These are phyloP conservation scores for Fulmarus glacialis DNA, from an alignment of 2,113 vertebrate genomes.

Conservation along the genomic window DNA sequence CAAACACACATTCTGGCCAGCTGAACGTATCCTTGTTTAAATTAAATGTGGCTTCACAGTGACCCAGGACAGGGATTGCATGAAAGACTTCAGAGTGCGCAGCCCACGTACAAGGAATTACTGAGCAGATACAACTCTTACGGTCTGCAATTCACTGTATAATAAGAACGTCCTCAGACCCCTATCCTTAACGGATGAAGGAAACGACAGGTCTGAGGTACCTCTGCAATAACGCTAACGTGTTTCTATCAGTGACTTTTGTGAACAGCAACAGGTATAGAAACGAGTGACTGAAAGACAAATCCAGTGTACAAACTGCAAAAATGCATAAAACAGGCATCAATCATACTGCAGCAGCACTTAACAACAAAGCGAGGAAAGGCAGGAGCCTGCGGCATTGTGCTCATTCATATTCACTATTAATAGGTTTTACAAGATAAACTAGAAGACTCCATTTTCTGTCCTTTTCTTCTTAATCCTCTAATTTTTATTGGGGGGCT, in stretches of 20 bases:
- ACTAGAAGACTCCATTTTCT: not conserved
- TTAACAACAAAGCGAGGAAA: not conserved
- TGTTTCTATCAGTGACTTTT: not conserved
- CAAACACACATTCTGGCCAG: not conserved
- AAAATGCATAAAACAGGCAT: not conserved
- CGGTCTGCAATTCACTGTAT: not conserved
- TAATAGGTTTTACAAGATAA: not conserved
- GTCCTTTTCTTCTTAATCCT: not conserved
- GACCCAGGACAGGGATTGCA: not conserved
- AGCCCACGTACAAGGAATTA: not conserved
- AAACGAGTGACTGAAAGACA: not conserved
- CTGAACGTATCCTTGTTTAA: slow-evolving; percentile 15
- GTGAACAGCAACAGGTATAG: not conserved
- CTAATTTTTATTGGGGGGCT: not conserved
- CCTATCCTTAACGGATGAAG: not conserved
- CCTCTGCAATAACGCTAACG: not conserved
- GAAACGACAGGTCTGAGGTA: not conserved
- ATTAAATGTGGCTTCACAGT: not conserved
- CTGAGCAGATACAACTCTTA: not conserved
- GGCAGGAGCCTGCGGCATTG: not conserved
- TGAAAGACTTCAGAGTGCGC: not conserved
- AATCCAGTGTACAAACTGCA: not conserved
- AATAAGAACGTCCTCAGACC: not conserved
- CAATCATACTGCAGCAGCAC: not conserved
- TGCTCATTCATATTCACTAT: not conserved